phyloP scores from a whole-genome alignment of 2,113 vertebrate genomes.

The Gobius niger region DNA sequence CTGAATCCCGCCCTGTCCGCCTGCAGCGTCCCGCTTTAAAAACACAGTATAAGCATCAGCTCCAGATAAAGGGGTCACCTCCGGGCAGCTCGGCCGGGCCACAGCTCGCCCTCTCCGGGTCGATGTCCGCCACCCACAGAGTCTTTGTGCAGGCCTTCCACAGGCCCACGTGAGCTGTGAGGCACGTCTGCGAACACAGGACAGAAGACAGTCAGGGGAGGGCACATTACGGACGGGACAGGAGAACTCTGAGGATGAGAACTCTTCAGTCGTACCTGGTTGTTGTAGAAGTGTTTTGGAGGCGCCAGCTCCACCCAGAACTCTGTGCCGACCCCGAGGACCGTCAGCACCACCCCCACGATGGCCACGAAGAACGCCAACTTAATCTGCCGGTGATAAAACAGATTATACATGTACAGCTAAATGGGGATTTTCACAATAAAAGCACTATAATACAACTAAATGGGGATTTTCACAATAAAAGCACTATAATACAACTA shows the following conservation, averaged over 20 bases:
- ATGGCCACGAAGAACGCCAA: constrained; percentile 81
- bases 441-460: no score
- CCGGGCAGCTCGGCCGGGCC: constrained; percentile 84
- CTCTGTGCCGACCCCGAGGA: constrained; percentile 87
- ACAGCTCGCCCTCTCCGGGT: constrained; percentile 80
- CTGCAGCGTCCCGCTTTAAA: no score
- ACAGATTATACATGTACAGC: no score
- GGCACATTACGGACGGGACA: no score
- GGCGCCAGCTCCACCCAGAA: constrained; percentile 89
- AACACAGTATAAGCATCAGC: background rate
- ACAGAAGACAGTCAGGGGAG: no score
- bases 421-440: no score
- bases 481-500: no score
- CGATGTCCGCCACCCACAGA: constrained; percentile 82
- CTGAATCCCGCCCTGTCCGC: no score
- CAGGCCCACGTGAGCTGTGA: constrained; percentile 82
- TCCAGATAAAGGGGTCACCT: constrained; percentile 70
- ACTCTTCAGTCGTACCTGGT: constrained; percentile 53
- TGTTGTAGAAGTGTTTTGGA: constrained; percentile 77
- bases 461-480: no score
- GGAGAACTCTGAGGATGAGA: no score
- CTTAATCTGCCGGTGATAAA: constrained; percentile 72
- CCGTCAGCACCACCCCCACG: constrained; percentile 80
- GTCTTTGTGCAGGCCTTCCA: constrained; percentile 87
- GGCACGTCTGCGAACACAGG: constrained; percentile 69